Evolutionary conservation across 2,888 invertebrate species (phyloP), one percentile per base, ranked within the genome.

Genomic region (Hemithea aestivaria): DNA sequence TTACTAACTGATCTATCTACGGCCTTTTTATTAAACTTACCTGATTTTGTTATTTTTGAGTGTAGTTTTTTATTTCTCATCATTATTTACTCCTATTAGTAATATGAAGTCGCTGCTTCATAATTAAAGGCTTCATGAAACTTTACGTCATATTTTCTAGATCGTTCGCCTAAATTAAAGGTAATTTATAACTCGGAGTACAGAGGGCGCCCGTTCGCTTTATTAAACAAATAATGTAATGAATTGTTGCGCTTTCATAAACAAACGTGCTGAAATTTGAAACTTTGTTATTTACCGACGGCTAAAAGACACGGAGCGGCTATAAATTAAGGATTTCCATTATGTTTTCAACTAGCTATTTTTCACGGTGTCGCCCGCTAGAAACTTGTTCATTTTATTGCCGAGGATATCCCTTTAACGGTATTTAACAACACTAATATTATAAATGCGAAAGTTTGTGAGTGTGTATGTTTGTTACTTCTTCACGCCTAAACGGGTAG

Each of bases 171-270:
- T 76, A 81, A 81, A 82, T 83, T 82, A 82, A 80, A 81, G 78
- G 78, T 83, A 83, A 84, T 84, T 83, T 82, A 83, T 83, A 83
- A 66, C 69, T 68, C 72, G n/a, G n/a, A 69, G 72, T 74, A 70
- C 76, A 75, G 73, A 62, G 73, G 70, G 73, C 60, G 73, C 74
- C 61, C 60, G 70, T 70, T 70, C 53, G 79, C 80, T 79, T 83
- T 83, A 83, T 80, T 81, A 80, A 80, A 78, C 78, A 78, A 81
- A 83, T 80, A 80, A 83, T 73, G 75, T 75, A 81, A 81, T 78
- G 74, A 82, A 79, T 80, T 70, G 73, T 71, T 66, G 63, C 62
- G 72, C 68, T 70, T 67, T 72, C 72, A 68, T 74, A 76, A 80
- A 76, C 74, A 76, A 72, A 71, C 63, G 66, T 67, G 66, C 66